These are phyloP conservation scores for Plebejus anna DNA, from an alignment of 2,888 invertebrate genomes.

Conservation along the genomic window DNA sequence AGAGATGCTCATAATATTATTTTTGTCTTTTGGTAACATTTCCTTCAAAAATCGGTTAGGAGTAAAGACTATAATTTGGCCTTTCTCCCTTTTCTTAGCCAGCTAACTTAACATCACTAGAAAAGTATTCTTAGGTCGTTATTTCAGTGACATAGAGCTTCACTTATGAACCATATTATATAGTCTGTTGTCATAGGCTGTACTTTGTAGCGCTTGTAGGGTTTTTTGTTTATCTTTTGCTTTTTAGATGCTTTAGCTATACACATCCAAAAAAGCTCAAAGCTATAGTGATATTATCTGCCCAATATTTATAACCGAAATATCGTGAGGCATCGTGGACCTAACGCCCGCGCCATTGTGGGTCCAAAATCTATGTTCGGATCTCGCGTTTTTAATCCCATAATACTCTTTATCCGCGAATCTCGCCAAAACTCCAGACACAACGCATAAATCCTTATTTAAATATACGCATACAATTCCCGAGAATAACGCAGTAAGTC, in stretches of 20 bases:
- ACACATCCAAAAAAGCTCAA: neutral
- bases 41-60: no score
- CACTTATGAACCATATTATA: no score
- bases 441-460: constrained; percentile 79
- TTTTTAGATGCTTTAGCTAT: neutral
- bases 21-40: no score
- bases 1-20: no score
- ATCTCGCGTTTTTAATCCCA: constrained; percentile 61
- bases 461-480: constrained; percentile 63
- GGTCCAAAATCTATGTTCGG: constrained; percentile 55
- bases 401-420: constrained; percentile 70
- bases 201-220: no score
- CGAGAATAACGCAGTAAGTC: constrained; percentile 34
- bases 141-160: no score
- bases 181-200: no score
- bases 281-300: neutral
- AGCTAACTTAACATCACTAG: no score
- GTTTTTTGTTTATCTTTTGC: no score
- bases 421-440: constrained; percentile 78
- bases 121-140: no score
- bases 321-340: constrained; percentile 31
- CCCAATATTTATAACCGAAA: neutral
- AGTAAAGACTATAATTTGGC: no score
- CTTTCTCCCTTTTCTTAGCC: no score
- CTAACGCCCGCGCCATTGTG: constrained; percentile 52